Base-by-base conservation (phyloP, 64 coral and sea anemone species). In the Stichodactyla mertensii region DNA sequence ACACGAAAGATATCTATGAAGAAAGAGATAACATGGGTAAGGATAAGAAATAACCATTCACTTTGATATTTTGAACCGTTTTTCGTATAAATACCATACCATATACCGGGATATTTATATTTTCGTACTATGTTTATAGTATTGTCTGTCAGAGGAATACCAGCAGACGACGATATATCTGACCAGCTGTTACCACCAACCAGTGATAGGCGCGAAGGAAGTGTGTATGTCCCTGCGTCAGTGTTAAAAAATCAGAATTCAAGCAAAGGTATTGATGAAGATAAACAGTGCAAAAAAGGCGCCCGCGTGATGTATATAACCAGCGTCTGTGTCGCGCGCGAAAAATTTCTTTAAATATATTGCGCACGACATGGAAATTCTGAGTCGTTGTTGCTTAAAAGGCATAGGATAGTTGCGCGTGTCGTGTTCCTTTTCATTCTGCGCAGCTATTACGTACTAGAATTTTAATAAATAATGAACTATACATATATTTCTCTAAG, bases 161-260 rank as follows among this genome's bases (percentile, higher is more conserved):
- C 55, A 61, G 56, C 13, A 9, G 60, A 85, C 24, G 31, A 59
- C 54, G n/a, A 55, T 85, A 8, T 11, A 36, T 16, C 55, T 61
- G 83, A 36, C n/a, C 83, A 85, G 55, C 14, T 52, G 83, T 51
- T 85, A 19, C 56, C 56, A 36, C 56, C 83, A 24, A 51, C 2
- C 27, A 55, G 54, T 58, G 83, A 16, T 18, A 85, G 52, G 83
- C 83, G 55, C 23, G 55, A 85, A 18, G 83, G 60, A 61, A 85
- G 83, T 26, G 55, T 85, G 0, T n/a, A 13, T 18, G 83, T 85
- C 6, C 83, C 83, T 13, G 83, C 51, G 5, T 57, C 82, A 26
- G 82, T 84, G n/a, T 20, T 81, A 6, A 69, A 69, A 24, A 16
- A 69, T 69, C 79, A 81, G 79, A 52, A 81, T 10, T 79, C 77